Evolutionary conservation across 2,113 vertebrate genomes (phyloP).

Genomic region (Plectropomus leopardus): DNA sequence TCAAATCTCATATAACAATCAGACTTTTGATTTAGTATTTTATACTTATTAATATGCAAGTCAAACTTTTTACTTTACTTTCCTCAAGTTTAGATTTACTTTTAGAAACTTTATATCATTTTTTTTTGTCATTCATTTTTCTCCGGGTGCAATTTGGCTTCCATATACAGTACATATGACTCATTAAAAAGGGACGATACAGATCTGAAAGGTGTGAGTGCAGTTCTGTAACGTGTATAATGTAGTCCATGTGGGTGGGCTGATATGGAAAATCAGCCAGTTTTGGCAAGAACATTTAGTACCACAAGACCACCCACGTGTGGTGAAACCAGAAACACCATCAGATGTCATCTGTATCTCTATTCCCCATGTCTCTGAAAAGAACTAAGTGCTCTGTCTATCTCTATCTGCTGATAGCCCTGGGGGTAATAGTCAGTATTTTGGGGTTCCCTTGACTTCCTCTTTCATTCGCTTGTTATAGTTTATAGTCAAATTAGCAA

Average conservation of each 20-base stretch:
- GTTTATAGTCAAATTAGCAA: too few relatives aligned
- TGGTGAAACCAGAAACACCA: slow-evolving; percentile 10
- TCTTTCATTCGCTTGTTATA: too few relatives aligned
- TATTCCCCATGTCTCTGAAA: not conserved
- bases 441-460: too few relatives aligned
- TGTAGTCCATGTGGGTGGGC: not conserved
- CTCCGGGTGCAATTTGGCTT: not conserved
- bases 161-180: not conserved
- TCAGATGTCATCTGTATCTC: not conserved
- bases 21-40: not conserved
- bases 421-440: too few relatives aligned
- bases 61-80: not conserved
- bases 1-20: not conserved
- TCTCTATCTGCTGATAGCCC: not conserved
- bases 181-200: not conserved
- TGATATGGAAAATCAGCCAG: not conserved
- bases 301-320: slow-evolving; percentile 14
- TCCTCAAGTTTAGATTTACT: not conserved
- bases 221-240: not conserved
- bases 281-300: slow-evolving; percentile 34
- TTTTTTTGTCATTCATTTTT: not conserved
- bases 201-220: slow-evolving; percentile 15
- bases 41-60: not conserved
- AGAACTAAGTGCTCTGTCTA: not conserved
- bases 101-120: not conserved